phyloP scores from a whole-genome alignment of 2,888 invertebrate genomes.

The Hypomecis punctinalis region DNA sequence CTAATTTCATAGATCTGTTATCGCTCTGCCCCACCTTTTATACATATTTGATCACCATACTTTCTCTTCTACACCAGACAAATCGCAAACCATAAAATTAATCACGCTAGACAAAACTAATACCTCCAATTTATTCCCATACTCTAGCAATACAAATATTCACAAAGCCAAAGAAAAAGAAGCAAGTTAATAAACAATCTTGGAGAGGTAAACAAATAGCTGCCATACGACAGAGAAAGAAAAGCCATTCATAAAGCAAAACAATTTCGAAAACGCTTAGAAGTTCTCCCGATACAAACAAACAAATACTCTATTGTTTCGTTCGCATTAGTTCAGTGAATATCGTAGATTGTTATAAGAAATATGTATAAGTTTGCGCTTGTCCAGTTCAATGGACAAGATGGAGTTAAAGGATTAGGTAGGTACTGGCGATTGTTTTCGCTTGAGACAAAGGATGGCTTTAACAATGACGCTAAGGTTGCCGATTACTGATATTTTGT shows the following conservation, averaged over 20 bases:
- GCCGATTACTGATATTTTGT: background rate
- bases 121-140: slow-evolving; percentile 7
- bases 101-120: background rate
- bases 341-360: slow-evolving; percentile 32
- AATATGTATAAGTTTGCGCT: slow-evolving; percentile 30
- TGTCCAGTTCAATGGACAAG: slow-evolving; percentile 28
- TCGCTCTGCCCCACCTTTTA: no score
- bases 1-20: background rate
- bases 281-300: slow-evolving; percentile 41
- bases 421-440: slow-evolving; percentile 8
- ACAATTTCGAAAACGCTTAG: slow-evolving; percentile 43
- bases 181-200: slow-evolving; percentile 40
- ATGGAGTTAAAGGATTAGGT: slow-evolving; percentile 24
- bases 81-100: background rate
- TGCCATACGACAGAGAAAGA: slow-evolving; percentile 35
- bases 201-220: slow-evolving; percentile 35
- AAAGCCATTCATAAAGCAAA: slow-evolving; percentile 39
- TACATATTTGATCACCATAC: no score
- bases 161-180: slow-evolving; percentile 23
- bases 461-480: slow-evolving; percentile 2
- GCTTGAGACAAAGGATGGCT: slow-evolving; percentile 18
- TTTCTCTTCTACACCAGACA: no score
- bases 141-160: slow-evolving; percentile 23
- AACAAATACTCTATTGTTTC: slow-evolving; percentile 40
- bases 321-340: slow-evolving; percentile 40